Percentiles rank a stretch among this genome's conserved stretches.
These are phyloP conservation scores for Temnopleurus reevesii DNA, from an alignment of 53 echinoderm and acorn worm genomes.

Conservation along the genomic window DNA sequence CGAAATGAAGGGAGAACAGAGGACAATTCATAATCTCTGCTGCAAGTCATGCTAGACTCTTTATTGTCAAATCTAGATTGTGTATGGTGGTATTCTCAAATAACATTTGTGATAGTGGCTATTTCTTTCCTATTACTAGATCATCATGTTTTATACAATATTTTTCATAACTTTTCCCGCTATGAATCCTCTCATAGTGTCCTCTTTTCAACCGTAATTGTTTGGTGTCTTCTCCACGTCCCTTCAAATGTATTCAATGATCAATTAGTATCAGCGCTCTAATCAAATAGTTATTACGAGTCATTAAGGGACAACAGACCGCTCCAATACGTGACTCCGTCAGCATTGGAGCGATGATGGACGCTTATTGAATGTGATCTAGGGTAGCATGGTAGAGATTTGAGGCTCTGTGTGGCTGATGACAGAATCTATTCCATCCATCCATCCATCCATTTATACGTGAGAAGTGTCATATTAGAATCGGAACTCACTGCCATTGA, in stretches of 20 bases:
- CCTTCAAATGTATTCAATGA: background rate
- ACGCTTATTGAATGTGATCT: background rate
- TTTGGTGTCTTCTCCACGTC: background rate
- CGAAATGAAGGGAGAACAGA: too few relatives aligned
- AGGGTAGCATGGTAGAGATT: slow-evolving; percentile 4
- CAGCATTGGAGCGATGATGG: background rate
- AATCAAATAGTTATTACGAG: slow-evolving; percentile 35
- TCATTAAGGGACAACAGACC: slow-evolving; percentile 13
- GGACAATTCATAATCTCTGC: too few relatives aligned
- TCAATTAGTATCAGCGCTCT: slow-evolving; percentile 26
- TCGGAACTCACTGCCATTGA: background rate
- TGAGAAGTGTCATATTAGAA: background rate
- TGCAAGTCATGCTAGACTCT: too few relatives aligned
- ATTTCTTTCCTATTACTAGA: too few relatives aligned
- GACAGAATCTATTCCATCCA: background rate
- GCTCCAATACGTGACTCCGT: slow-evolving; percentile 18
- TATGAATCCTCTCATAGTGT: too few relatives aligned
- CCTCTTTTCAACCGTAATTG: too few relatives aligned
- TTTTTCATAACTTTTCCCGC: too few relatives aligned
- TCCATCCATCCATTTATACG: background rate
- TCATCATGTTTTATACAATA: too few relatives aligned
- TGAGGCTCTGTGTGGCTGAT: background rate
- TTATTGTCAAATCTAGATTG: too few relatives aligned
- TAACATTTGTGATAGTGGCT: too few relatives aligned
- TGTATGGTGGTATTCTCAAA: too few relatives aligned